phyloP scores from a whole-genome alignment of 2,113 vertebrate species.

The Damaliscus lunatus region DNA sequence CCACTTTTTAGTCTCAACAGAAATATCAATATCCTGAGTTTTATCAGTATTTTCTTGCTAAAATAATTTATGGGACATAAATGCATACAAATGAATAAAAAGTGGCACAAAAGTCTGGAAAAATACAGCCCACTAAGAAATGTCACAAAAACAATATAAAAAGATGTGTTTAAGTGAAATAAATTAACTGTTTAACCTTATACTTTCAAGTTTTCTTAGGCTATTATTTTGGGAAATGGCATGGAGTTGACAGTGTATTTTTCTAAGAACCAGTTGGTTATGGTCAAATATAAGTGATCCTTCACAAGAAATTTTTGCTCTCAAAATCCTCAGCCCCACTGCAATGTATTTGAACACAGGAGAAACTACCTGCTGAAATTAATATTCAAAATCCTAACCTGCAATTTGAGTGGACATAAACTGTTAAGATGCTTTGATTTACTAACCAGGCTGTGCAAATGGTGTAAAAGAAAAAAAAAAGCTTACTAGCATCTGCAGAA shows the following conservation, averaged over 20 bases:
- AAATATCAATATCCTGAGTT: conserved; percentile 78
- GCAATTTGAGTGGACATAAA: background rate
- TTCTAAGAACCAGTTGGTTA: conserved; percentile 49
- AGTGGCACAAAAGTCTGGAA: conserved; percentile 52
- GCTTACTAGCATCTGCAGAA: background rate
- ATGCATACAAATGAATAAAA: conserved; percentile 64
- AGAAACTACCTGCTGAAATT: background rate
- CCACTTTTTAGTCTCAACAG: conserved; percentile 63
- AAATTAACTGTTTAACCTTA: conserved; percentile 80
- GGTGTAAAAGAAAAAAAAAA: background rate
- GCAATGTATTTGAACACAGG: background rate
- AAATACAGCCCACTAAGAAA: conserved; percentile 66
- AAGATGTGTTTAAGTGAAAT: conserved; percentile 78
- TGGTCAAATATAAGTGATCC: conserved; percentile 52
- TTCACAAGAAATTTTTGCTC: conserved; percentile 29
- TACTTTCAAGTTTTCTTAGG: conserved; percentile 70
- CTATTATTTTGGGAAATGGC: conserved; percentile 50
- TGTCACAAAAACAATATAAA: conserved; percentile 68
- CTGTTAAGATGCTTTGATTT: background rate
- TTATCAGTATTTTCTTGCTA: conserved; percentile 71
- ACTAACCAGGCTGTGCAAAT: background rate
- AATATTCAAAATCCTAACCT: background rate
- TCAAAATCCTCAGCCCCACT: conserved; percentile 11
- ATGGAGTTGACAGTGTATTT: conserved; percentile 68
- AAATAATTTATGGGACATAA: conserved; percentile 75